Conservation (phyloP, 2,797 vertebrate genomes). For the Cheirogaleus major region DNA sequence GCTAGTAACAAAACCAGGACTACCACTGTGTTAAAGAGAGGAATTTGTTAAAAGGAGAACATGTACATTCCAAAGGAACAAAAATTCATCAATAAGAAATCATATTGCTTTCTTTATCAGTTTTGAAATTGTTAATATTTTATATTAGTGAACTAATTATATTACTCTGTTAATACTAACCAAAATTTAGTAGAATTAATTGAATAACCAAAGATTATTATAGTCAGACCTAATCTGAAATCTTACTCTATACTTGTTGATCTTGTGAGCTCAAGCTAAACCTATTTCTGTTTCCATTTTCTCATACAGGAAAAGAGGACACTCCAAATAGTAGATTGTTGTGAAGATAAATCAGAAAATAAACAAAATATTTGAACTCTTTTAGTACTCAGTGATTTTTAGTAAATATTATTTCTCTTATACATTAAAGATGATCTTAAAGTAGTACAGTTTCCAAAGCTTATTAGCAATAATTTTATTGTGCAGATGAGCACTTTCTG, state of each 20-base stretch:
- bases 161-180: neutral
- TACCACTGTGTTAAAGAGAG: neutral
- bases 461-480: neutral
- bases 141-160: neutral
- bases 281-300: neutral
- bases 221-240: neutral
- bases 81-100: neutral
- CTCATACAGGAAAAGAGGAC: neutral
- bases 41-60: neutral
- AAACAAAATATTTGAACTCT: neutral
- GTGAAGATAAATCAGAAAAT: neutral
- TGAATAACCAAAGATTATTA: neutral
- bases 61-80: neutral
- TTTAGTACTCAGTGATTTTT: neutral
- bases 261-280: neutral
- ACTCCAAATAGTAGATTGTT: neutral
- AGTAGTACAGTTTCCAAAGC: neutral
- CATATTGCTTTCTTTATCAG: neutral
- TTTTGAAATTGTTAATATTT: neutral
- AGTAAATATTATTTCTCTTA: neutral
- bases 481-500: neutral
- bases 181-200: neutral
- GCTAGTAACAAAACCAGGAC: neutral
- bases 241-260: neutral
- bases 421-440: neutral